Percentiles rank a stretch among this genome's conserved stretches.
Conservation (phyloP, 1,140 invertebrate genomes). For the Pseudomyrmex dendroicus region DNA sequence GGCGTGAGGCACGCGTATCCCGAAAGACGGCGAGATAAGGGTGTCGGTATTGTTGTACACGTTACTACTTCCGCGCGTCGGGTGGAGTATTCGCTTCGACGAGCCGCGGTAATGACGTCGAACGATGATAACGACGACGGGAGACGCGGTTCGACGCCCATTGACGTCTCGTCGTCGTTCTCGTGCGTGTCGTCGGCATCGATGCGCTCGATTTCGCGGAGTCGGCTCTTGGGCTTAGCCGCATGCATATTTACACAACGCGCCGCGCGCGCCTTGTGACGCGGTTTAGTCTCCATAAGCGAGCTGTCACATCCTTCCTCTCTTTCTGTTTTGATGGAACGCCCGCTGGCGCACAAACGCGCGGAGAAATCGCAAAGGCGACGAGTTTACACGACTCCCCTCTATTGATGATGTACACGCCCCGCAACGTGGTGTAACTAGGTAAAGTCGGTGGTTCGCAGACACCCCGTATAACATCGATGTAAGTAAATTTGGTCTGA, state of each 20-base stretch:
- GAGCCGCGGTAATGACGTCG: conserved; percentile 67
- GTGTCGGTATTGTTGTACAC: conserved; percentile 62
- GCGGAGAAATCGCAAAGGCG: conserved; percentile 33
- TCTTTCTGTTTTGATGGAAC: neutral
- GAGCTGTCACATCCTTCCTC: conserved; percentile 19
- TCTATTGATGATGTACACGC: conserved; percentile 30
- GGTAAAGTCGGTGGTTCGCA: neutral
- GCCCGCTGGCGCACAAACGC: conserved; percentile 16
- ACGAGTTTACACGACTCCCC: conserved; percentile 38
- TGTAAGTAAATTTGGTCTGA: conserved; percentile 42
- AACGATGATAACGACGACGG: conserved; percentile 56
- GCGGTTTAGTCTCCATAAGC: conserved; percentile 44
- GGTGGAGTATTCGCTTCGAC: conserved; percentile 66
- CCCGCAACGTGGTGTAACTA: conserved; percentile 8
- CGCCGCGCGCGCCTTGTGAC: conserved; percentile 12
- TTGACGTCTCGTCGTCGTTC: conserved; percentile 14
- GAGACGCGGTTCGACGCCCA: conserved; percentile 28
- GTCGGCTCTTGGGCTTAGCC: conserved; percentile 46
- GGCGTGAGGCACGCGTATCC: conserved; percentile 33
- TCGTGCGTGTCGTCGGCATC: neutral
- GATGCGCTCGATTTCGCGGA: conserved; percentile 37
- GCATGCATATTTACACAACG: conserved; percentile 63
- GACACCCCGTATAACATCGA: neutral
- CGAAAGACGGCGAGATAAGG: conserved; percentile 61
- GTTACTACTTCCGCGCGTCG: conserved; percentile 53